Base-by-base conservation (phyloP, 2,797 vertebrate genomes). In the Eulemur coronatus region DNA sequence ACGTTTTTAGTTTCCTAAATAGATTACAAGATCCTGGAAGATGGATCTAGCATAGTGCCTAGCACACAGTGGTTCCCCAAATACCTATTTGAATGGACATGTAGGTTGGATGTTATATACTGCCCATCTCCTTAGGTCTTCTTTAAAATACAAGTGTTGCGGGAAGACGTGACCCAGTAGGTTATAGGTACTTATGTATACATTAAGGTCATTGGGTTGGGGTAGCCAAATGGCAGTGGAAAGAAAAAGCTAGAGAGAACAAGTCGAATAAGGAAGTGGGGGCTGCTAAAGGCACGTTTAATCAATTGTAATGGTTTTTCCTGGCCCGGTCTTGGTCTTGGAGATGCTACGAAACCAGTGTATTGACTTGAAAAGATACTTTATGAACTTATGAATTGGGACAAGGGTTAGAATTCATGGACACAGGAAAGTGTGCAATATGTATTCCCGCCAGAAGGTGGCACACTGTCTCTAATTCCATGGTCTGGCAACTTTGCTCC, bases 371-470 rank as follows among this genome's bases (percentile, higher is more conserved):
- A 30, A 93, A 94, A 95, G n/a, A n/a, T 41, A 65, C 0, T 13
- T 79, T 41, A 11, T 18, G n/a, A 79, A 9, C 20, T 89, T 41
- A 57, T 35, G 13, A 57, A 79, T 50, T 28, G 24, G 73, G 5
- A 26, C 38, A 43, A 79, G 26, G 52, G 33, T 65, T 75, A 70
- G 26, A 43, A 87, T 79, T 93, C 13, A 65, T 0, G 14, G 30
- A 70, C 33, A 57, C 38, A 59, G 26, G 73, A 67, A 73, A 67
- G 20, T 80, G 30, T 94, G 95, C 75, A 96, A 94, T 97, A 92
- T 43, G 33, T 52, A 63, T 7, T 7, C 43, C 35, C 11, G 69
- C 93, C 97, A 97, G 96, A 82, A 97, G 96, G 89, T 98, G 98
- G 97, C 96, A 41, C 33, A 59, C 35, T 78, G 65, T 79, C 52